These are phyloP conservation scores for Tetranychus piercei DNA, from an alignment of 2,888 invertebrate genomes.

Conservation along the genomic window DNA sequence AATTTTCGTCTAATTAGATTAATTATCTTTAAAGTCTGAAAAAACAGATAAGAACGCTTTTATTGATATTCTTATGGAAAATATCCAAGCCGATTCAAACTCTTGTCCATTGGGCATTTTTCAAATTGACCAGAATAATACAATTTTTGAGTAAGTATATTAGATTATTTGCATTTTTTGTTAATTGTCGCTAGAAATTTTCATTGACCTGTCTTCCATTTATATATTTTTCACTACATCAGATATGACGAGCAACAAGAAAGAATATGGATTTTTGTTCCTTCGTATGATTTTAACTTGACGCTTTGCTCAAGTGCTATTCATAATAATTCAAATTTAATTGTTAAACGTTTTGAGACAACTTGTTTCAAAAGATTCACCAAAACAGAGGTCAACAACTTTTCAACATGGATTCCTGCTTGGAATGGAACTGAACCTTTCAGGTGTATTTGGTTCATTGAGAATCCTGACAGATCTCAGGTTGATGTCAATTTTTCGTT, in stretches of 20 bases:
- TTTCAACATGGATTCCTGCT: neutral
- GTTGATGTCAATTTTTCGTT: neutral
- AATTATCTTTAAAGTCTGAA: too few relatives aligned
- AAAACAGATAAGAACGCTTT: too few relatives aligned
- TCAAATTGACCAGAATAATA: neutral
- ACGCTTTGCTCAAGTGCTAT: neutral
- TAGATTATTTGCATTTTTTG: neutral
- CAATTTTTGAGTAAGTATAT: neutral
- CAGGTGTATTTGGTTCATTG: neutral
- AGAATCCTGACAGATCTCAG: neutral
- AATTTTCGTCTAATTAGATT: too few relatives aligned
- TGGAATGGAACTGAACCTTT: neutral
- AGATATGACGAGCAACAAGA: neutral
- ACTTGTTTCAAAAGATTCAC: neutral
- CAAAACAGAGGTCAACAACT: neutral
- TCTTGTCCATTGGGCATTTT: neutral
- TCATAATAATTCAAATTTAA: neutral
- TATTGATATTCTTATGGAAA: neutral
- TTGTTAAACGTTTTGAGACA: neutral
- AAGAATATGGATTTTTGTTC: neutral
- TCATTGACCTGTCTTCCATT: neutral
- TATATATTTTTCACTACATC: neutral
- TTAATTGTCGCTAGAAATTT: too few relatives aligned
- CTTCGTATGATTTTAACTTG: neutral
- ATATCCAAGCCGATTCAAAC: neutral